Base-by-base conservation (phyloP, 1,140 invertebrate species). In the Atta cephalotes region DNA sequence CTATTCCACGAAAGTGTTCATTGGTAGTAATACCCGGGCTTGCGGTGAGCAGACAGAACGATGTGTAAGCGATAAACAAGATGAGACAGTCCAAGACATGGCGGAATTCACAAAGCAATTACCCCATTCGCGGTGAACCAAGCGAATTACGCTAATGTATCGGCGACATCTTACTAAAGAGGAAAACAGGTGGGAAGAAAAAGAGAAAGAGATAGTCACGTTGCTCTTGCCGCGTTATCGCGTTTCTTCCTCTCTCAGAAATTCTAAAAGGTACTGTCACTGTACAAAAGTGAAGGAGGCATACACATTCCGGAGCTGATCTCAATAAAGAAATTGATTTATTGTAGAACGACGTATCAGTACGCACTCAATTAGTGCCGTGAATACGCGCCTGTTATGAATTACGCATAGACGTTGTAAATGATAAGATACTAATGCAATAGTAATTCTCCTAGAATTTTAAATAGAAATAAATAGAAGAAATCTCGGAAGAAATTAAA, bases 281-380 rank as follows among this genome's bases (percentile, higher is more conserved):
- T 12, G 35, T 39, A n/a, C 0, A 49, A 39, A 39, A 77, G 60
- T 53, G 58, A 74, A 45, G 28, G 79, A 63, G 51, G 25, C 21
- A 3, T n/a, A 45, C 10, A 3, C n/a, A 87, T 89, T 85, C 85
- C 70, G 14, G 31, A 62, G 35, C 77, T 74, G 53, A 31, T 85
- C 62, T 82, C 87, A 77, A 79, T 81, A 89, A 92, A 93, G 92
- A 89, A 91, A 92, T 92, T 87, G 88, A 89, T 90, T 85, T 86
- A 87, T 78, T 79, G 63, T 49, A 10, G 62, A 74, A 88, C 87
- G 89, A 91, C 87, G 86, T 92, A 92, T 91, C 89, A 89, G 91
- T 92, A 89, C 89, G 63, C 79, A 91, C 76, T 92, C 90, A 92
- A 93, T 94, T 94, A 93, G 89, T 89, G 82, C 80, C 68, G 71